These are phyloP conservation scores for Vulpes vulpes DNA, from an alignment of 2,113 vertebrate genomes.

Conservation along the genomic window DNA sequence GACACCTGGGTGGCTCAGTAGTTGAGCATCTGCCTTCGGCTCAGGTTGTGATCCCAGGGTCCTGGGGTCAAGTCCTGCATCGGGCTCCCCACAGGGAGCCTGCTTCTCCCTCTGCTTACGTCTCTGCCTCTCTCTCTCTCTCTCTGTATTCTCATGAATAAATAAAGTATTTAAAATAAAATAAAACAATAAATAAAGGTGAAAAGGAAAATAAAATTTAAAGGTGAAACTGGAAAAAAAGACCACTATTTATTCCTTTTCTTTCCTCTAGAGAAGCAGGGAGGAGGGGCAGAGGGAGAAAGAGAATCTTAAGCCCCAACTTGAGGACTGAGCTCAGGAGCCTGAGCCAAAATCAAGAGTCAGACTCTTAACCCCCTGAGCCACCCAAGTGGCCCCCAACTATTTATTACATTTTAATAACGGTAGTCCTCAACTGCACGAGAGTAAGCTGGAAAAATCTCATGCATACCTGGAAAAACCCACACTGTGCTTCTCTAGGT, in stretches of 20 bases:
- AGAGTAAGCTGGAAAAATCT: background rate
- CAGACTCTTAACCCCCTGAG: background rate
- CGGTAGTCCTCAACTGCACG: background rate
- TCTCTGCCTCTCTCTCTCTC: too few relatives aligned
- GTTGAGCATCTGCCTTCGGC: too few relatives aligned
- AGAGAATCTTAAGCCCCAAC: background rate
- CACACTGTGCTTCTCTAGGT: slow-evolving; percentile 90
- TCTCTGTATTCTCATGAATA: too few relatives aligned
- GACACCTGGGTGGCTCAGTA: too few relatives aligned
- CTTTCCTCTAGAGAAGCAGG: background rate
- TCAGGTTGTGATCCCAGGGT: too few relatives aligned
- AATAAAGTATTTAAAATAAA: too few relatives aligned
- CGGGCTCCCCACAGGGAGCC: too few relatives aligned
- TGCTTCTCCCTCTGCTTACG: too few relatives aligned
- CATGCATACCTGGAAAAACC: slow-evolving; percentile 93
- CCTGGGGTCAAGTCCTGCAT: too few relatives aligned
- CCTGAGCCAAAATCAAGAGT: background rate
- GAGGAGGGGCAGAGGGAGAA: background rate
- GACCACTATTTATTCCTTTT: background rate
- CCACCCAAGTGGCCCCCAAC: background rate
- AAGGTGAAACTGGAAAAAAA: background rate
- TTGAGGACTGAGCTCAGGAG: background rate
- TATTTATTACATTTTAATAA: background rate
- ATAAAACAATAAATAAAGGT: background rate
- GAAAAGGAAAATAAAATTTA: background rate